phyloP scores from a whole-genome alignment of 2,797 vertebrate genomes.

The Phataginus tricuspis region DNA sequence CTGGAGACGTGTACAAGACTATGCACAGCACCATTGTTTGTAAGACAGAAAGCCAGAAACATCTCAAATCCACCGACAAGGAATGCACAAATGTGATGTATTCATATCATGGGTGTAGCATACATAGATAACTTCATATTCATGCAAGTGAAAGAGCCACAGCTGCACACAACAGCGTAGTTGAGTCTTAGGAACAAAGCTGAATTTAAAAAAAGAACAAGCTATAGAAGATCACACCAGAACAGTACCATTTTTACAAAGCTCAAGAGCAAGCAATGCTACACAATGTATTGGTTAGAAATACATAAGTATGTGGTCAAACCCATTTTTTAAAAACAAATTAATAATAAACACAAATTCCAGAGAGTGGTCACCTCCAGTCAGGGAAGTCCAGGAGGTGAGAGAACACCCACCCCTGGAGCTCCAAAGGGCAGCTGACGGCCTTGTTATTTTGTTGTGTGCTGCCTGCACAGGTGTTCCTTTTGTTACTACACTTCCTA shows the following conservation, averaged over 20 bases:
- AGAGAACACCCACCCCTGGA: background rate
- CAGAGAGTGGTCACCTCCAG: background rate
- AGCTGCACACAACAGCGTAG: background rate
- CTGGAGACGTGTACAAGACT: background rate
- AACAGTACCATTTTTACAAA: background rate
- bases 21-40: background rate
- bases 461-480: background rate
- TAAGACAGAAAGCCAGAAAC: background rate
- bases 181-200: background rate
- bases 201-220: background rate
- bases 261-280: conserved; percentile 4
- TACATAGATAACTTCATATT: too few species aligned
- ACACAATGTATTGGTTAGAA: conserved; percentile 1
- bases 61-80: background rate
- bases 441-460: background rate
- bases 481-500: background rate
- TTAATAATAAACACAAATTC: background rate
- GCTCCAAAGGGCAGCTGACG: background rate
- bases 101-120: background rate
- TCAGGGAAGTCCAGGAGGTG: background rate
- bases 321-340: background rate
- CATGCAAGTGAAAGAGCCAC: background rate
- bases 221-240: background rate
- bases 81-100: background rate
- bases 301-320: background rate